Evolutionary conservation across 2,888 invertebrate species (phyloP), one percentile per base, ranked within the genome.

Genomic region (Deroplatys truncata): DNA sequence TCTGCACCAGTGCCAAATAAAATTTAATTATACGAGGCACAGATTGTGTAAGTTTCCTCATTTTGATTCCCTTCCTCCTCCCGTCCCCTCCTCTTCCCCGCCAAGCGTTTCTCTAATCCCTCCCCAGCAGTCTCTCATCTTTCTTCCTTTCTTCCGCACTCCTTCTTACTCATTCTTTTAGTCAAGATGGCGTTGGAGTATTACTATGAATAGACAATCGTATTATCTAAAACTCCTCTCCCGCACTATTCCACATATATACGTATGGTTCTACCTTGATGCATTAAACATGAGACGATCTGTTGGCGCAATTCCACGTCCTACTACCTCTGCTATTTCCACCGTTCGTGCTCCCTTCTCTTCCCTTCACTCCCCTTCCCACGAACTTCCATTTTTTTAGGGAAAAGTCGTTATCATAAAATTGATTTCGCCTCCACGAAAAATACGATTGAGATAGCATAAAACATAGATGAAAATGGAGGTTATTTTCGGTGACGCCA

Each of bases 131-230:
- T 85, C 88, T 72, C 56, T 49, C 84, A 29, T 86, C 88, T 29
- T 83, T 56, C 88, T 88, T 88, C 86, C 86, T 72, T 49, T 43
- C 25, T 16, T n/a, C 43, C 28, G 28, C 10, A 28, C 20, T 84
- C 84, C 89, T 82, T 86, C 86, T 86, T 84, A 83, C 31, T 86
- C 82, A 56, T 89, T 89, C 86, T 89, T 89, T 89, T 89, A 35
- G 56, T 84, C 89, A 86, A 89, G 86, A 84, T 84, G 82, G 86
- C 49, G 49, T 31, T 85, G 83, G 49, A 84, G 89, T 89, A 86
- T 89, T 89, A 89, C 89, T 83, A 89, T 89, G 89, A 89, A 89
- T 89, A 89, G 89, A 89, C 89, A 89, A 89, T 89, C 89, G 89
- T 89, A 89, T 89, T 89, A 89, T 89, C 86, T 85, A 28, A 85